These are phyloP conservation scores for Orius laevigatus DNA, from an alignment of 1,140 invertebrate genomes.

Conservation along the genomic window DNA sequence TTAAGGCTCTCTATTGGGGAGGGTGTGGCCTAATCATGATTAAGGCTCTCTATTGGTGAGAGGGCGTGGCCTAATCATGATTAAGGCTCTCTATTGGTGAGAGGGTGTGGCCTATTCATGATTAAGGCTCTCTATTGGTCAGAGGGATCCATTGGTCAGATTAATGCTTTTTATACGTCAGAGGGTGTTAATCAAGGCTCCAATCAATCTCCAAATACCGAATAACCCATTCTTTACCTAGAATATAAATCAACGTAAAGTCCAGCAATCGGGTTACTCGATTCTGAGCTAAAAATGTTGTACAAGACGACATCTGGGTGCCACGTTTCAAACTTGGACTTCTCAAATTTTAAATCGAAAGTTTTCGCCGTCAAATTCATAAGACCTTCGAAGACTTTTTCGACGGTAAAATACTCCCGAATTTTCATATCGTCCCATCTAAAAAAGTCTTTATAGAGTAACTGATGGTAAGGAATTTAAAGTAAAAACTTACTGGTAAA, in stretches of 20 bases:
- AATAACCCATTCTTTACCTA: too few species aligned
- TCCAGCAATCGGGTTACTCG: constrained; percentile 45
- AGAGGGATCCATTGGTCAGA: too few species aligned
- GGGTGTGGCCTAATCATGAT: too few species aligned
- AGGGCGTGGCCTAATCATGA: too few species aligned
- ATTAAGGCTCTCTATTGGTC: too few species aligned
- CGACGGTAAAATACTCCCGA: constrained; percentile 67
- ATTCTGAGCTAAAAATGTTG: constrained; percentile 58
- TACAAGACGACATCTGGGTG: constrained; percentile 73
- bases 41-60: too few species aligned
- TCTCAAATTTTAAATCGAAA: constrained; percentile 68
- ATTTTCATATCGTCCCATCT: constrained; percentile 53
- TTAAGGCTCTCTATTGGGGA: too few species aligned
- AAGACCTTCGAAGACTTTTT: constrained; percentile 54
- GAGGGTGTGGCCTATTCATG: too few species aligned
- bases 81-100: too few species aligned
- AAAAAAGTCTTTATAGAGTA: constrained; percentile 14
- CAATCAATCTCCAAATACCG: too few species aligned
- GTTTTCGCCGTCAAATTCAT: constrained; percentile 38
- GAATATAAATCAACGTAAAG: constrained; percentile 74
- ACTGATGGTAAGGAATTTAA: constrained; percentile 15
- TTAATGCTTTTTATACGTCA: too few species aligned
- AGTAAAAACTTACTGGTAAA: constrained; percentile 37
- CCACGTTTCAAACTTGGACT: constrained; percentile 49
- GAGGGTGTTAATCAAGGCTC: too few species aligned